phyloP scores from a whole-genome alignment of 2,888 invertebrate species.

The Acleris laterana region DNA sequence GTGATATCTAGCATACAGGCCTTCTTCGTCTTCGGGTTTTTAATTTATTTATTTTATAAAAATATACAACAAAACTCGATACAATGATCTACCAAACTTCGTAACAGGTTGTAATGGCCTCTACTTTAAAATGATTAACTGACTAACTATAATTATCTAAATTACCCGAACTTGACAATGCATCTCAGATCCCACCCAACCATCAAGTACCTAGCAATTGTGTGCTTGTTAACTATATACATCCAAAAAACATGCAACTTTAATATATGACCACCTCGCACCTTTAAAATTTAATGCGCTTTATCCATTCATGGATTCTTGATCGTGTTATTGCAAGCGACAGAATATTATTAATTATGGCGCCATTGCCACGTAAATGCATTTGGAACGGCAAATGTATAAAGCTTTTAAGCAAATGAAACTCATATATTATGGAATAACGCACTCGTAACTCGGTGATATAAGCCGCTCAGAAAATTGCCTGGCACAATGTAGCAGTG shows the following conservation, averaged over 20 bases:
- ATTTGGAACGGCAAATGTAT: conserved; percentile 70
- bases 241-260: neutral
- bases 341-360: conserved; percentile 72
- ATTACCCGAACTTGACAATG: too few relatives aligned
- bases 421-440: conserved; percentile 77
- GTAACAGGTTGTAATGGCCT: too few relatives aligned
- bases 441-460: conserved; percentile 72
- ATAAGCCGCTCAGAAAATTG: conserved; percentile 74
- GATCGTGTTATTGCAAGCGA: conserved; percentile 61
- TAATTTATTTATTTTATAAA: too few relatives aligned
- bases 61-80: too few relatives aligned
- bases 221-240: too few relatives aligned
- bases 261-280: neutral
- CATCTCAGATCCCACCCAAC: too few relatives aligned
- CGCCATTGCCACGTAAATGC: conserved; percentile 63
- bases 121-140: too few relatives aligned
- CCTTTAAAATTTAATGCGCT: conserved; percentile 43
- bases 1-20: too few relatives aligned
- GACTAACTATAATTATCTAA: too few relatives aligned
- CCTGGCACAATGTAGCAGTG: conserved; percentile 67
- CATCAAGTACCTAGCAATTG: too few relatives aligned
- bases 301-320: conserved; percentile 54
- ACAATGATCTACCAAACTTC: too few relatives aligned
- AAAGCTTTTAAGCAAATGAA: conserved; percentile 83
- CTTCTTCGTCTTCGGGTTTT: too few relatives aligned